Base-by-base conservation (phyloP, 2,888 invertebrate genomes). In the Melanostoma scalare region DNA sequence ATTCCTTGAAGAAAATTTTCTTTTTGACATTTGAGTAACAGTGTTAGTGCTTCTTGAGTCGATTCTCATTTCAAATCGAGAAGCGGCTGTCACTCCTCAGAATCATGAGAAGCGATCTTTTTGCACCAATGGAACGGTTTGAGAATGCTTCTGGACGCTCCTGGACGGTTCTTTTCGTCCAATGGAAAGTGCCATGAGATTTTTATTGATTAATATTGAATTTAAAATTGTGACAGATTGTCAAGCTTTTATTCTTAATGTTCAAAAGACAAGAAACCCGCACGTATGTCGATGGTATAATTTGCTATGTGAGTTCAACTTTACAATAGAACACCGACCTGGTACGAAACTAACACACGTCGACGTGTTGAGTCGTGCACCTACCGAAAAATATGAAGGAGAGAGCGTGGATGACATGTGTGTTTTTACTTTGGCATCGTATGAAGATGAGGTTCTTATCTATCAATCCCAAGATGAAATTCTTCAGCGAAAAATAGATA, bases 221-320 rank as follows among this genome's bases (percentile, higher is more conserved):
- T 69, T 69, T 31, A 36, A 36, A 38, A n/a, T 10, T 46, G 38
- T 31, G 35, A 4, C 48, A 10, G 89, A 20, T 71, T 79, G 60
- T 84, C 77, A 50, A 73, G 61, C 67, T 67, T 50, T 36, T 52
- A n/a, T 61, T 6, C 65, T 65, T n/a, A 52, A 46, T 9, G 8
- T 48, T 10, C n/a, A 44, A n/a, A 2, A 10, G 10, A 44, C 44
- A 4, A 10, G 10, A 4, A 44, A 44, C 9, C 93, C 93, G 8
- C 92, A 86, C 0, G 87, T 87, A 0, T 92, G 93, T 9, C 6
- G 67, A 4, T 67, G 52, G 67, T 52, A 31, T 30, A 9, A 53
- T 2, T 52, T 52, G n/a, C n/a, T 67, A 4, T 6, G 20, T 36
- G 53, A 67, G 38, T 67, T 10, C 31, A 33, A 67, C 42, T 67